phyloP scores from a whole-genome alignment of 2,113 vertebrate species.

The Alectura lathami region DNA sequence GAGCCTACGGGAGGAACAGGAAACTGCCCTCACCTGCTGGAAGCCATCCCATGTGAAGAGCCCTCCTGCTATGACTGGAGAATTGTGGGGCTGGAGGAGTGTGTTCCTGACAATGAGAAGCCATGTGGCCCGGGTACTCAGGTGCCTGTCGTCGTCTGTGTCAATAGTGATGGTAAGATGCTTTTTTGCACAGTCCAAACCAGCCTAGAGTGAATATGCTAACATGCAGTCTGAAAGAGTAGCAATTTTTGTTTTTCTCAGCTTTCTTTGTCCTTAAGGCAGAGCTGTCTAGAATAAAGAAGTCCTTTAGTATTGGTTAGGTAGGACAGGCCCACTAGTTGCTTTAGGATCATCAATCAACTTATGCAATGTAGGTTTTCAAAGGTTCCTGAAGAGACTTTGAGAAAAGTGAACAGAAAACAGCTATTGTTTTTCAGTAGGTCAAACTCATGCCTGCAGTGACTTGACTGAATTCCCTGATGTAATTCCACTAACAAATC shows the following conservation, averaged over 20 bases:
- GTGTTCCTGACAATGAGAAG: constrained; percentile 84
- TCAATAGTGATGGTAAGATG: constrained; percentile 89
- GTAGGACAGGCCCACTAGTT: neutral
- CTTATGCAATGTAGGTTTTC: neutral
- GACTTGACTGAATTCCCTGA: constrained; percentile 33
- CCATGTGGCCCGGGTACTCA: constrained; percentile 88
- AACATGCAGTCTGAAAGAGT: neutral
- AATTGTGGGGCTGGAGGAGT: constrained; percentile 81
- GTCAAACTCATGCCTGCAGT: neutral
- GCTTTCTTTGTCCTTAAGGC: neutral
- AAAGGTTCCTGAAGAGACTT: neutral
- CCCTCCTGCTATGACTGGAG: constrained; percentile 90
- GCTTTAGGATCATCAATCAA: neutral
- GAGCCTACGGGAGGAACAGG: constrained; percentile 86
- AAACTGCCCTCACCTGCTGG: constrained; percentile 92
- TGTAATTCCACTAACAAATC: constrained; percentile 49
- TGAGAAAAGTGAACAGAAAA: neutral
- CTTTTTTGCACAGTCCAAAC: neutral
- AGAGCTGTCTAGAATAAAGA: neutral
- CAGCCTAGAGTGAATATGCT: neutral
- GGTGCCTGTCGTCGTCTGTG: constrained; percentile 80
- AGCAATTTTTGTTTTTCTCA: neutral
- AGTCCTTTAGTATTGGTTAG: neutral
- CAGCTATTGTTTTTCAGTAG: neutral
- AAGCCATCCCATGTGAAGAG: constrained; percentile 94